These are phyloP conservation scores for Phyllotreta cruciferae DNA, from an alignment of 2,888 invertebrate species.

Conservation along the genomic window DNA sequence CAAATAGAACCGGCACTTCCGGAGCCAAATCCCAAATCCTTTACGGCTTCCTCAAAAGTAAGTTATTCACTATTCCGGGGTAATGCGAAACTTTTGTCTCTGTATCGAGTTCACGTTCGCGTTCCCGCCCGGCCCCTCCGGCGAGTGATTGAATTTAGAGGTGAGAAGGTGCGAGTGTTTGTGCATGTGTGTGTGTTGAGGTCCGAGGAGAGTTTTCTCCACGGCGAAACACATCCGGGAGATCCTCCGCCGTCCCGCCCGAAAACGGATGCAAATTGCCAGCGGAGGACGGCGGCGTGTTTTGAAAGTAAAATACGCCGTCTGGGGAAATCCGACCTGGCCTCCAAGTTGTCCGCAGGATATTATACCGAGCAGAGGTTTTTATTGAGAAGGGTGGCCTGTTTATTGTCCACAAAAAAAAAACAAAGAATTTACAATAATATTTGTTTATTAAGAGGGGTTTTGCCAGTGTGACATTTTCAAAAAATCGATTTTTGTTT, in stretches of 20 bases:
- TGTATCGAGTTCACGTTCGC: slow-evolving; percentile 25
- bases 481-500: too few relatives aligned
- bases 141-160: slow-evolving; percentile 36
- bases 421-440: neutral
- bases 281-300: slow-evolving; percentile 40
- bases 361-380: slow-evolving; percentile 36
- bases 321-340: slow-evolving; percentile 52
- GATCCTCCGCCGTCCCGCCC: slow-evolving; percentile 21
- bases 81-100: slow-evolving; percentile 28
- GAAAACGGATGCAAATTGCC: slow-evolving; percentile 52
- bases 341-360: slow-evolving; percentile 42
- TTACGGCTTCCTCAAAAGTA: slow-evolving; percentile 5
- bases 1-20: neutral
- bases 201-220: slow-evolving; percentile 31
- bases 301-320: slow-evolving; percentile 53
- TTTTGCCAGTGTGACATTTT: too few relatives aligned
- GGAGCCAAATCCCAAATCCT: slow-evolving; percentile 5
- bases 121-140: slow-evolving; percentile 21
- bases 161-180: slow-evolving; percentile 19
- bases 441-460: too few relatives aligned
- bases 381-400: slow-evolving; percentile 9
- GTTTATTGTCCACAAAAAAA: neutral
- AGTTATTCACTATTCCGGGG: slow-evolving; percentile 16
- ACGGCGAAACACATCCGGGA: slow-evolving; percentile 32
- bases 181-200: slow-evolving; percentile 15